Conservation (phyloP, 2,113 vertebrate genomes). For the Polyodon spathula region DNA sequence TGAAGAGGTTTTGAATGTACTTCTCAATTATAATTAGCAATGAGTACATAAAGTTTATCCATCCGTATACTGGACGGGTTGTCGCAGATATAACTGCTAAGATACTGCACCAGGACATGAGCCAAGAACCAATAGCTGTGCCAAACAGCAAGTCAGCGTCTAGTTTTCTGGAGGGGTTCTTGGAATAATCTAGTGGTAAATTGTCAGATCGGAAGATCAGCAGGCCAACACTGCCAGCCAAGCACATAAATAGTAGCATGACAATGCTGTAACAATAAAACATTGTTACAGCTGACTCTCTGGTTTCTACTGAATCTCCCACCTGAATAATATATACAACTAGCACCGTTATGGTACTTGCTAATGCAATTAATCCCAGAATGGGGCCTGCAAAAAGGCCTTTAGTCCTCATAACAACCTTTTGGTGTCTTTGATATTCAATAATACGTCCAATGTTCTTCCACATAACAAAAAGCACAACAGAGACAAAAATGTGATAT, state of each 20-base stretch:
- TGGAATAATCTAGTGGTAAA: constrained; percentile 62
- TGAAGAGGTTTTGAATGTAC: constrained; percentile 88
- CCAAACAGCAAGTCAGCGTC: constrained; percentile 79
- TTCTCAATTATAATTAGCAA: constrained; percentile 79
- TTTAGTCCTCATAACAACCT: constrained; percentile 43
- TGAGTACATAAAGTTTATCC: constrained; percentile 80
- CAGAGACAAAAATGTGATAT: constrained; percentile 93
- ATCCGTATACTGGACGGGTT: constrained; percentile 59
- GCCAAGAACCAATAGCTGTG: constrained; percentile 82
- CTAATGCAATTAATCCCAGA: constrained; percentile 69
- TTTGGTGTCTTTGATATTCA: constrained; percentile 54
- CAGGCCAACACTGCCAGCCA: constrained; percentile 59
- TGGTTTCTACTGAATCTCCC: constrained; percentile 60
- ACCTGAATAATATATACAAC: constrained; percentile 80
- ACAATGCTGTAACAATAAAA: constrained; percentile 77
- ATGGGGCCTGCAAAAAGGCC: constrained; percentile 63
- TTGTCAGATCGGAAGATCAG: constrained; percentile 70
- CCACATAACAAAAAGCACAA: constrained; percentile 88
- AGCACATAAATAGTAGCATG: constrained; percentile 74
- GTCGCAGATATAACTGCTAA: constrained; percentile 63
- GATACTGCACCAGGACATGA: constrained; percentile 92
- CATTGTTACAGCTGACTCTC: constrained; percentile 71
- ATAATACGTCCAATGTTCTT: constrained; percentile 85
- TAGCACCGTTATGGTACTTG: constrained; percentile 74
- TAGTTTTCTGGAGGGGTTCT: constrained; percentile 79